These are phyloP conservation scores for Lagorchestes hirsutus DNA, from an alignment of 2,797 vertebrate genomes.

Conservation along the genomic window DNA sequence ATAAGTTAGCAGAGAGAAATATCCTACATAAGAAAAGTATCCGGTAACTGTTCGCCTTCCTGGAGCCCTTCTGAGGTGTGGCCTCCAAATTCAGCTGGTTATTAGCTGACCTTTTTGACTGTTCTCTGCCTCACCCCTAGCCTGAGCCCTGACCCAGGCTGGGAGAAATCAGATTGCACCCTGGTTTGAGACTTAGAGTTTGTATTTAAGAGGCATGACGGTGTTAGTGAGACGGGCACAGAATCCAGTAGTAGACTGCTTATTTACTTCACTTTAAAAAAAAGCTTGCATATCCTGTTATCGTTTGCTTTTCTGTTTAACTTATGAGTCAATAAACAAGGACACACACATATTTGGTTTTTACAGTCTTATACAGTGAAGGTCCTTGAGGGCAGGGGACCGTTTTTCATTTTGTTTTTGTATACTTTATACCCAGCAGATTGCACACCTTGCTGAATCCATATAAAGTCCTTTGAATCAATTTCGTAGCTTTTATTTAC, in stretches of 20 bases:
- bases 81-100: background rate
- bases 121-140: background rate
- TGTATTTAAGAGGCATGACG: too few species aligned
- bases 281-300: too few species aligned
- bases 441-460: background rate
- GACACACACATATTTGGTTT: background rate
- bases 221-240: background rate
- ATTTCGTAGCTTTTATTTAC: background rate
- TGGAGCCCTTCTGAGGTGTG: background rate
- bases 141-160: background rate
- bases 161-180: background rate
- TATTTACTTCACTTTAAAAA: background rate
- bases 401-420: background rate
- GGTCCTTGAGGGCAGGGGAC: background rate
- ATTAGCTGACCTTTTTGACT: background rate
- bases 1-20: background rate
- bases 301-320: background rate
- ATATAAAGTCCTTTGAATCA: background rate
- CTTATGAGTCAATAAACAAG: background rate
- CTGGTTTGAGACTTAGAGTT: background rate
- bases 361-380: background rate
- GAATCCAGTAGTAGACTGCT: background rate
- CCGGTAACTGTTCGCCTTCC: background rate
- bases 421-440: background rate
- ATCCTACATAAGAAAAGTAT: background rate